Percentiles rank a stretch among this genome's conserved stretches.
phyloP scores from a whole-genome alignment of 2,797 vertebrate genomes.

The Coregonus sp. region DNA sequence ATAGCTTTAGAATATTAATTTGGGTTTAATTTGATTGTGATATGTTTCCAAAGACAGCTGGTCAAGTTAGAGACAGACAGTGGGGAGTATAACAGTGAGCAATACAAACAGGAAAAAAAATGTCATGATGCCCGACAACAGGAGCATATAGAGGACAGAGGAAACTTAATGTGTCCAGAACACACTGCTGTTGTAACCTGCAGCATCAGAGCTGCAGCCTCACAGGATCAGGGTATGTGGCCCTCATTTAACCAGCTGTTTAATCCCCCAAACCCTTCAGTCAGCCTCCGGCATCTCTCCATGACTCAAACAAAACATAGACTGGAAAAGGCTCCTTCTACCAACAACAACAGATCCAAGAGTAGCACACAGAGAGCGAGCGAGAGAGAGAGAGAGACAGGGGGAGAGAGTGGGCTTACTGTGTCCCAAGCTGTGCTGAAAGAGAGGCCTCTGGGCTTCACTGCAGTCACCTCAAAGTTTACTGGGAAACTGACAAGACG shows the following conservation, averaged over 20 bases:
- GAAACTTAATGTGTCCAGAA: not conserved
- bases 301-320: conserved; percentile 2
- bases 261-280: conserved; percentile 17
- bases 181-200: not conserved
- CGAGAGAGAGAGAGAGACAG: not conserved
- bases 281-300: conserved; percentile 6
- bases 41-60: not conserved
- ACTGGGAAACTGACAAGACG: too few species aligned
- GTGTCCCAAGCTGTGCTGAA: not conserved
- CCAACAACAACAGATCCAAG: not conserved
- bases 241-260: not conserved
- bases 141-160: not conserved
- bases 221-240: conserved; percentile 19
- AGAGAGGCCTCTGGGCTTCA: not conserved
- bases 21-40: too few species aligned
- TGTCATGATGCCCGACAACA: not conserved
- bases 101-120: not conserved
- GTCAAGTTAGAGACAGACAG: not conserved
- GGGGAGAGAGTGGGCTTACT: not conserved
- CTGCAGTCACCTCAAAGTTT: too few species aligned
- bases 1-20: too few species aligned
- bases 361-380: not conserved
- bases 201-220: conserved; percentile 26
- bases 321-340: not conserved
- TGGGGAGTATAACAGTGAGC: not conserved